These are phyloP conservation scores for Tinea pellionella DNA, from an alignment of 2,888 invertebrate genomes.

Conservation along the genomic window DNA sequence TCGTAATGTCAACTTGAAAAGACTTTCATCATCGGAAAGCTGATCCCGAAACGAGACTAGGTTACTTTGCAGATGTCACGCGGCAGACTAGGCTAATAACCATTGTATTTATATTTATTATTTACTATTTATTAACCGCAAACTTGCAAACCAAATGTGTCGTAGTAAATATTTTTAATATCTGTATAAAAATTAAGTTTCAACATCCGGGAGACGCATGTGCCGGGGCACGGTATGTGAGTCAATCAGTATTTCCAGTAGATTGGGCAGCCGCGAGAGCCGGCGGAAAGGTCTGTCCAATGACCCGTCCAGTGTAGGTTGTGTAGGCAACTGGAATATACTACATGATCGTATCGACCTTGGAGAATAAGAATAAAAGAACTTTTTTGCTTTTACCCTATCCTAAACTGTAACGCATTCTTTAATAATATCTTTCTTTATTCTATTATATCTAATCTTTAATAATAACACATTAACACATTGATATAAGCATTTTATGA, in stretches of 20 bases:
- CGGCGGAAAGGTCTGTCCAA: constrained; percentile 11
- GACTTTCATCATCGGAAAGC: too few relatives aligned
- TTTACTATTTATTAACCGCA: too few relatives aligned
- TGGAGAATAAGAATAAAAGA: neutral
- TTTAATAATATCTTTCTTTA: too few relatives aligned
- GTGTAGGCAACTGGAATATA: constrained; percentile 4
- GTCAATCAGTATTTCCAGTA: constrained; percentile 13
- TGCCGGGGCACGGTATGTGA: neutral
- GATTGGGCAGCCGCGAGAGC: constrained; percentile 8
- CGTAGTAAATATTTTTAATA: neutral
- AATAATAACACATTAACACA: too few relatives aligned
- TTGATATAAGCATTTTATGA: too few relatives aligned
- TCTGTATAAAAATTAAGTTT: neutral
- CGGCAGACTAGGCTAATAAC: too few relatives aligned
- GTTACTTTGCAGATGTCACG: too few relatives aligned
- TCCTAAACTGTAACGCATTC: too few relatives aligned
- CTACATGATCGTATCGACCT: neutral
- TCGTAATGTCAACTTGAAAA: too few relatives aligned
- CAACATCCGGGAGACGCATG: neutral
- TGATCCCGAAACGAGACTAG: too few relatives aligned
- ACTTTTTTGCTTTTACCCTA: neutral
- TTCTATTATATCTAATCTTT: too few relatives aligned
- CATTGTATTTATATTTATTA: too few relatives aligned
- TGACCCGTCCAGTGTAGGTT: constrained; percentile 10
- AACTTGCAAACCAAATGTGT: neutral